phyloP scores from a whole-genome alignment of 2,797 vertebrate genomes.

The Phaenicophaeus curvirostris region DNA sequence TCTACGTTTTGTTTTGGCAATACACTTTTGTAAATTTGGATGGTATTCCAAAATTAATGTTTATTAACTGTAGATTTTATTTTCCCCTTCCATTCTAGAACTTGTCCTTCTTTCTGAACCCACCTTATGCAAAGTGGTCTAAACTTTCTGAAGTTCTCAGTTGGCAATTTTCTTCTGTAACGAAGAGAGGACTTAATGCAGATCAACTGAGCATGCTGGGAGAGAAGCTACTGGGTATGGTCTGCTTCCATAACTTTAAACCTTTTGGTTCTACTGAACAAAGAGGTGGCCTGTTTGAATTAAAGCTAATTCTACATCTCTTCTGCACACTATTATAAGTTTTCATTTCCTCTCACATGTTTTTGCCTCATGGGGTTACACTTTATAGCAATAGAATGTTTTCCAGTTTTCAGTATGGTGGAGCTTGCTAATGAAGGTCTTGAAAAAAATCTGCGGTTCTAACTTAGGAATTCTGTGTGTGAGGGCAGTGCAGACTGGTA shows the following conservation, averaged over 20 bases:
- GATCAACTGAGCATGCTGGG: slow-evolving; percentile 96
- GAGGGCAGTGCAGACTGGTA: not conserved
- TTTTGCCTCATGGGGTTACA: not conserved
- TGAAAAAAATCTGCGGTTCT: not conserved
- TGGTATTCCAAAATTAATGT: not conserved
- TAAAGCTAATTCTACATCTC: not conserved
- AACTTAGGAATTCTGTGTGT: not conserved
- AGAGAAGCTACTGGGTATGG: slow-evolving; percentile 91
- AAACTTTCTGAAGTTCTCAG: slow-evolving; percentile 91
- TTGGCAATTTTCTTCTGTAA: slow-evolving; percentile 98
- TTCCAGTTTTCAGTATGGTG: not conserved
- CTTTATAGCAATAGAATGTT: not conserved
- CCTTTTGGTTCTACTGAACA: not conserved
- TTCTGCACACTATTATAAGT: not conserved
- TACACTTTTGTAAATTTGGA: not conserved
- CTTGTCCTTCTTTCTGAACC: slow-evolving; percentile 91
- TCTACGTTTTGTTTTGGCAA: not conserved
- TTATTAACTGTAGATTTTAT: not conserved
- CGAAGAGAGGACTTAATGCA: slow-evolving; percentile 90
- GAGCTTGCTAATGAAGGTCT: not conserved
- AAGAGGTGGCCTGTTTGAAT: not conserved
- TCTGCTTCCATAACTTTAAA: not conserved
- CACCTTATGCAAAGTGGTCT: slow-evolving; percentile 87
- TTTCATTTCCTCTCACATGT: not conserved
- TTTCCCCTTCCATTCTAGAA: slow-evolving; percentile 78